These are phyloP conservation scores for Micropoecilia bifurca DNA, from an alignment of 2,797 vertebrate species.

Conservation along the genomic window DNA sequence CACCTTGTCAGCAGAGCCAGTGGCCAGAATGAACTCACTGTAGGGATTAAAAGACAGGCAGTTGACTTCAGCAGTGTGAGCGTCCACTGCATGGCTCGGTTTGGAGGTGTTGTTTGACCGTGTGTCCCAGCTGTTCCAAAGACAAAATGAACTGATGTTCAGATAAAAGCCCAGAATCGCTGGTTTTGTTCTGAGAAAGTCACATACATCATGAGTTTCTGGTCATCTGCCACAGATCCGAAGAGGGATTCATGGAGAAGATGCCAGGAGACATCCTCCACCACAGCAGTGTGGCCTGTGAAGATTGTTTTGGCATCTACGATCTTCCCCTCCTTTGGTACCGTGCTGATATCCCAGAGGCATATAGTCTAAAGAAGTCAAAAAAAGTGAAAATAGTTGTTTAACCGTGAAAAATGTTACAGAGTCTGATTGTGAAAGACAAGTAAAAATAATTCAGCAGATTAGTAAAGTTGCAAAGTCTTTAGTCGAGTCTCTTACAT, in stretches of 20 bases:
- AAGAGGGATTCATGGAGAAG: conserved; percentile 95
- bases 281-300: conserved; percentile 96
- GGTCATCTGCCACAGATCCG: conserved; percentile 96
- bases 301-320: conserved; percentile 99
- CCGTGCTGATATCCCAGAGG: conserved; percentile 96
- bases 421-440: neutral
- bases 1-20: conserved; percentile 97
- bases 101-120: conserved; percentile 98
- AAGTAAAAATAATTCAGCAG: neutral
- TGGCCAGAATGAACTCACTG: conserved; percentile 97
- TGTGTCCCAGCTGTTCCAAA: conserved; percentile 90
- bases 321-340: conserved; percentile 96
- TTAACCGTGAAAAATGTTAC: neutral
- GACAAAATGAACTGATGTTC: conserved; percentile 26
- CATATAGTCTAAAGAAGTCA: conserved; percentile 88
- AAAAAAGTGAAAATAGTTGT: neutral
- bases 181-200: neutral
- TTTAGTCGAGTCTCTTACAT: conserved; percentile 78
- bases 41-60: conserved; percentile 98
- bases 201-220: conserved; percentile 97
- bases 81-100: conserved; percentile 96
- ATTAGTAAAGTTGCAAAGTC: neutral
- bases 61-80: conserved; percentile 98
- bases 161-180: neutral
- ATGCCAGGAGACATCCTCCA: conserved; percentile 98